These are phyloP conservation scores for Barypeithes pellucidus DNA, from an alignment of 2,888 invertebrate species.

Conservation along the genomic window DNA sequence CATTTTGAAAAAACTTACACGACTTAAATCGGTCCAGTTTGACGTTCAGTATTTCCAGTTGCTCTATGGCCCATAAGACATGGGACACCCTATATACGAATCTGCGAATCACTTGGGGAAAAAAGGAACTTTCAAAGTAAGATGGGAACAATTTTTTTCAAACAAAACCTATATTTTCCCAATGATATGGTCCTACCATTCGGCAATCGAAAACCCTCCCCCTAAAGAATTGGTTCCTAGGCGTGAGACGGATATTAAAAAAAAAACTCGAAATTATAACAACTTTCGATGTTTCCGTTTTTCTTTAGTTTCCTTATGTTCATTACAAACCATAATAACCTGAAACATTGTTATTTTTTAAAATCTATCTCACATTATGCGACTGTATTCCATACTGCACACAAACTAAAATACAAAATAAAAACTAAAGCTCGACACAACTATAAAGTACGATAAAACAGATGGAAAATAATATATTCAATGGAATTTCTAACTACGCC, in stretches of 20 bases:
- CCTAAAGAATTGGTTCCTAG: conserved; percentile 38
- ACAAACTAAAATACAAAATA: conserved; percentile 6
- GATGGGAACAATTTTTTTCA: background rate
- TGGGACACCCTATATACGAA: too few species aligned
- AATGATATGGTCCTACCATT: background rate
- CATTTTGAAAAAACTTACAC: too few species aligned
- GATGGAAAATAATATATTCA: background rate
- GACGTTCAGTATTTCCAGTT: too few species aligned
- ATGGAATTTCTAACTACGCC: background rate
- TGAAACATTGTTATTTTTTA: conserved; percentile 2
- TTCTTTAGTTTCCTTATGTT: background rate
- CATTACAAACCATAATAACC: background rate
- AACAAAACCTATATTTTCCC: background rate
- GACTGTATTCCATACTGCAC: conserved; percentile 17
- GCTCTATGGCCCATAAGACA: too few species aligned
- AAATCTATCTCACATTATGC: background rate
- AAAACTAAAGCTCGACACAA: background rate
- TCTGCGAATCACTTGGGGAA: too few species aligned
- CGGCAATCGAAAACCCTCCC: background rate
- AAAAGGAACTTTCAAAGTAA: background rate
- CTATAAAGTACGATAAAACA: conserved; percentile 3
- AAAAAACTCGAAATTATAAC: conserved; percentile 1
- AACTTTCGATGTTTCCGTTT: too few species aligned
- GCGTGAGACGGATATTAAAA: conserved; percentile 19
- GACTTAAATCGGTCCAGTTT: too few species aligned